Conservation (phyloP, 2,888 invertebrate genomes). For the Molanna angustata region DNA sequence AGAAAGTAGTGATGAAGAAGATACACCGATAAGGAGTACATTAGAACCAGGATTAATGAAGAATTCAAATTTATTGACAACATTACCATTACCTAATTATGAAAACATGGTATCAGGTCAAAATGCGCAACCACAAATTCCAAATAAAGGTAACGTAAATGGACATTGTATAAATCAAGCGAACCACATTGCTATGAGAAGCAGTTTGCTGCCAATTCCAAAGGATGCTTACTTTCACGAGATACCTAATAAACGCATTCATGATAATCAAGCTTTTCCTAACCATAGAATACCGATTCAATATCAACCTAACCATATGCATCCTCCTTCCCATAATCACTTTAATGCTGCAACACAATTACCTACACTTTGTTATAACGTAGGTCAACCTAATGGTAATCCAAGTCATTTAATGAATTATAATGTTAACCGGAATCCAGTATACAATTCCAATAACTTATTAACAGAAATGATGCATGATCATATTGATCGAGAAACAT, state of each 20-base stretch:
- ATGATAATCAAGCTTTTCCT: conserved; percentile 21
- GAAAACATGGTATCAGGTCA: conserved; percentile 43
- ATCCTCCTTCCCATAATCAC: conserved; percentile 26
- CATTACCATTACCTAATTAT: conserved; percentile 56
- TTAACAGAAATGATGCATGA: conserved; percentile 56
- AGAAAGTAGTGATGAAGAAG: conserved; percentile 60
- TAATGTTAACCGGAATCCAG: conserved; percentile 45
- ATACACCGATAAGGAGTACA: conserved; percentile 48
- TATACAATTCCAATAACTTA: conserved; percentile 46
- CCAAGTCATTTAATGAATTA: conserved; percentile 27
- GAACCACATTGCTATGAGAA: conserved; percentile 29
- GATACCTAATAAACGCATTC: conserved; percentile 48
- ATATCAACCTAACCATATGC: conserved; percentile 40
- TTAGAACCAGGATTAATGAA: conserved; percentile 56
- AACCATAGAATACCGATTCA: conserved; percentile 41
- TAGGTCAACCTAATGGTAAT: not conserved
- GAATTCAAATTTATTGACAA: conserved; percentile 53
- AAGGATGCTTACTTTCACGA: conserved; percentile 63
- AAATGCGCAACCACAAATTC: conserved; percentile 33
- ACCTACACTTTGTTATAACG: conserved; percentile 7
- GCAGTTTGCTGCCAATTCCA: conserved; percentile 46
- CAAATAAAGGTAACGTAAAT: conserved; percentile 30
- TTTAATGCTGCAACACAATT: conserved; percentile 14
- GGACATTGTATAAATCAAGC: conserved; percentile 21
- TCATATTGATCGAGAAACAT: conserved; percentile 52